Base-by-base conservation (phyloP, 2,113 vertebrate species). In the Ciconia maguari region DNA sequence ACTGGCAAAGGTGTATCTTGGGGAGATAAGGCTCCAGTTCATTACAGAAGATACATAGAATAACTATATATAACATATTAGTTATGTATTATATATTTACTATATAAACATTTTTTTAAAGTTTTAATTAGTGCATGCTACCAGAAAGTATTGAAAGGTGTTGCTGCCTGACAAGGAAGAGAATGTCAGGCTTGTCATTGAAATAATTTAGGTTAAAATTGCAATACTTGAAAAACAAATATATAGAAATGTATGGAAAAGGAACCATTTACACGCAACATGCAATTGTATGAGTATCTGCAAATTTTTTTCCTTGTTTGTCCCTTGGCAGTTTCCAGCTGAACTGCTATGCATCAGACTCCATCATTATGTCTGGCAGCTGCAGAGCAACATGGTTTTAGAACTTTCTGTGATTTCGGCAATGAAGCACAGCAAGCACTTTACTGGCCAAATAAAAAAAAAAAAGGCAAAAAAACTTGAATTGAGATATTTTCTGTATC, bases 291-390 rank as follows among this genome's bases (percentile, higher is more conserved):
- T 60, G 49, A 58, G 17, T 74, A 85, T 85, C 97, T 97, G 87
- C 94, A 96, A 96, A 71, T 89, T 94, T 86, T 66, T 95, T 91
- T 21, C 20, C 78, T 96, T 97, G 66, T 96, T 93, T 93, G 26
- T 92, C 85, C 82, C 86, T 84, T 97, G 94, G 89, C 79, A 74
- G 88, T 83, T 83, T 96, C 85, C 66, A 89, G 89, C 64, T 96
- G 72, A 95, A 82, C 52, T 79, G 61, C 44, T 91, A 22, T 64
- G 65, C 88, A 65, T 85, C 92, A 95, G 87, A 84, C 65, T 95
- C 87, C 87, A 65, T 95, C 83, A 94, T 94, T 93, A 75, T 74
- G 46, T 58, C 52, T 92, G 85, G 87, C 76, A 94, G 80, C 86
- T 93, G 85, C 88, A 92, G 36, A 52, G 79, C 54, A 87, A 78